phyloP scores from a whole-genome alignment of 2,113 vertebrate species.

The Pagrus major region DNA sequence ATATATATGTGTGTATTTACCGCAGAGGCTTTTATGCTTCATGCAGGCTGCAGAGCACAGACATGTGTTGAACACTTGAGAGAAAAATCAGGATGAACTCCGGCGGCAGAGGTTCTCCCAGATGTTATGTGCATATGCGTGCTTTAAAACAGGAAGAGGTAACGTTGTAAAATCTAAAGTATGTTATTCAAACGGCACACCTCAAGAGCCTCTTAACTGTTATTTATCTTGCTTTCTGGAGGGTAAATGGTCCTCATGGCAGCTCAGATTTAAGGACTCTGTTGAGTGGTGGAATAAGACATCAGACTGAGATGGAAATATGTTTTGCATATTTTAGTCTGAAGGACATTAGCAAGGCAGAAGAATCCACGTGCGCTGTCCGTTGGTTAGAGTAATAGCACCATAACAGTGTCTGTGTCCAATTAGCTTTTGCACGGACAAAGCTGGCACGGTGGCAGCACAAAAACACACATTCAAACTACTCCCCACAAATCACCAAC shows the following conservation, averaged over 20 bases:
- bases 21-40: conserved; percentile 13
- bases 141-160: conserved; percentile 63
- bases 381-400: conserved; percentile 29
- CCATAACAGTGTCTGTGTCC: conserved; percentile 55
- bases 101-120: conserved; percentile 12
- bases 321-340: conserved; percentile 39
- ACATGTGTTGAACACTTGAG: conserved; percentile 59
- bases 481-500: too few relatives aligned
- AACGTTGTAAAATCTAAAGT: conserved; percentile 60
- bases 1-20: not conserved
- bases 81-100: conserved; percentile 17
- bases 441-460: too few relatives aligned
- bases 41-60: conserved; percentile 18
- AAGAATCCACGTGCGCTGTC: conserved; percentile 32
- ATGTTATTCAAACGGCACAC: conserved; percentile 67
- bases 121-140: conserved; percentile 25
- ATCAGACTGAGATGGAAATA: conserved; percentile 51
- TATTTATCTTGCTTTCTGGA: conserved; percentile 65
- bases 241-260: conserved; percentile 43
- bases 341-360: conserved; percentile 5
- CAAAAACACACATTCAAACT: too few relatives aligned
- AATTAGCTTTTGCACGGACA: too few relatives aligned
- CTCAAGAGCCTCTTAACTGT: conserved; percentile 67
- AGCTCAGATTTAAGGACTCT: conserved; percentile 26
- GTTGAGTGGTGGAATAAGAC: conserved; percentile 26